Conservation (phyloP, 2,113 vertebrate genomes). For the Labeo rohita region DNA sequence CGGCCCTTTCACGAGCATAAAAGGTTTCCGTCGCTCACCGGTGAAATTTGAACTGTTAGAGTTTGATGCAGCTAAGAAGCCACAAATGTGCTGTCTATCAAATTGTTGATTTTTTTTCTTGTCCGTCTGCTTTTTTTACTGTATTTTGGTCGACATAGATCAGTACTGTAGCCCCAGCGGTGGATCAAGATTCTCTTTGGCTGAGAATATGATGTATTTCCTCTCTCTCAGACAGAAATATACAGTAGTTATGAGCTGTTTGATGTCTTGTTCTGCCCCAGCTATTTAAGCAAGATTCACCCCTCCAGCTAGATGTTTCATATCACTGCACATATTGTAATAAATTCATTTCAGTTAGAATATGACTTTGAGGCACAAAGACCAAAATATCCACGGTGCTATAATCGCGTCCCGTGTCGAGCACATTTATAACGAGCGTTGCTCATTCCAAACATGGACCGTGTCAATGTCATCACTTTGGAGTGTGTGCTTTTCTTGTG, state of each 20-base stretch:
- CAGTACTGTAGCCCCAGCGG: background rate
- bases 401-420: slow-evolving; percentile 37
- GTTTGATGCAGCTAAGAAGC: slow-evolving; percentile 61
- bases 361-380: slow-evolving; percentile 75
- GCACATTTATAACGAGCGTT: slow-evolving; percentile 43
- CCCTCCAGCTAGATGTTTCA: slow-evolving; percentile 79
- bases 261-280: slow-evolving; percentile 69
- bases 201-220: slow-evolving; percentile 60
- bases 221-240: slow-evolving; percentile 65
- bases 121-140: background rate
- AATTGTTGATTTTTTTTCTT: slow-evolving; percentile 52
- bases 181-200: slow-evolving; percentile 52
- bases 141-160: slow-evolving; percentile 4
- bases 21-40: slow-evolving; percentile 44
- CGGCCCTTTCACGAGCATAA: slow-evolving; percentile 38
- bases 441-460: slow-evolving; percentile 58
- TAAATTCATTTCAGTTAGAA: slow-evolving; percentile 76
- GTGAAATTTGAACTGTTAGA: slow-evolving; percentile 51
- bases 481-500: slow-evolving; percentile 60
- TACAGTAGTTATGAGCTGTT: slow-evolving; percentile 69
- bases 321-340: slow-evolving; percentile 77
- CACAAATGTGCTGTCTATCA: slow-evolving; percentile 61
- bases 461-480: slow-evolving; percentile 42
- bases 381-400: slow-evolving; percentile 77
- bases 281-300: slow-evolving; percentile 61